Evolutionary conservation across 2,888 invertebrate genomes (phyloP), one percentile per base, ranked within the genome.

Genomic region (Caenorhabditis virilis): DNA sequence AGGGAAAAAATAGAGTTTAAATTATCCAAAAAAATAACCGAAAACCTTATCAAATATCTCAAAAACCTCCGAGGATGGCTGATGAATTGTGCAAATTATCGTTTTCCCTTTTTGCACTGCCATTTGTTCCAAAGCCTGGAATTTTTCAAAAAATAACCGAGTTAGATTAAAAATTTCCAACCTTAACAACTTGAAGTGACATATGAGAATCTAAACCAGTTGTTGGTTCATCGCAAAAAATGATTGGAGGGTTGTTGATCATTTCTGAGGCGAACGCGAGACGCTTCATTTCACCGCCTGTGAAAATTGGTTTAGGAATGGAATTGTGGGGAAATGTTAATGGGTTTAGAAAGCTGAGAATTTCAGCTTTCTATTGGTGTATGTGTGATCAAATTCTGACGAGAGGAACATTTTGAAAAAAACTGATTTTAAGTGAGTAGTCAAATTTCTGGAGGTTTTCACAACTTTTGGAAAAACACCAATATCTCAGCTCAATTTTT

Each of bases 211-310:
- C 95, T 60, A 97, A 86, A 1, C 95, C 77, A 0, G 94, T 94
- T 0, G 95, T 95, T 0, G 95, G 95, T 82, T 95, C 95, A 81
- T 95, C 95, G 84, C 94, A 95, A 83, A 95, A 92, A 88, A 97
- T 89, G 42, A 95, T 86, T 0, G 92, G 90, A 0, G 95, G 95
- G 86, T 95, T 91, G 0, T 93, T 95, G 47, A 95, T 86, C 2
- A 94, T 73, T 86, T 95, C 97, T 15, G 93, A 91, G 25, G 95
- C 97, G 83, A 97, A 95, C 0, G 95, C 91, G 13, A 97, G 86
- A 56, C 95, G 87, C 84, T 95, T 95, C 88, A 91, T 91, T 86
- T 97, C 97, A 0, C 97, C 97, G 0, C 95, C 95, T 0, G 94
- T 94, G 54, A 95, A n/a, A n/a, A n/a, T n/a, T n/a, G n/a, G n/a